Evolutionary conservation across 2,113 vertebrate species (phyloP).

Genomic region (Hydropotes inermis): DNA sequence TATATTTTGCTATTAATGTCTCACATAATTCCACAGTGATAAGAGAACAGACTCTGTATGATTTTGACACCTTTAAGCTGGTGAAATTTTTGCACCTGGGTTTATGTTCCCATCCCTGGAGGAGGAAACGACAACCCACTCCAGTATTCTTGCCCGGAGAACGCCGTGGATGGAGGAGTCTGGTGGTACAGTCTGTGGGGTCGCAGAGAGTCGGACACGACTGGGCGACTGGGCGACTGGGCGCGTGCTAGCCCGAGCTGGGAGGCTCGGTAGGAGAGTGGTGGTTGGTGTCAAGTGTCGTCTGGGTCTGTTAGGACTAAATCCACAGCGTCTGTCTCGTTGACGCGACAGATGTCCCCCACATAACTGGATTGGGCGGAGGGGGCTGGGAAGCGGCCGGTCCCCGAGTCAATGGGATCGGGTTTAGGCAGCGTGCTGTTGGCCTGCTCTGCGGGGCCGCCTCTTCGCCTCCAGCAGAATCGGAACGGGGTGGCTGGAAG

Average conservation of each 20-base stretch:
- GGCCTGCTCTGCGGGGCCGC: not conserved
- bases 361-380: conserved; percentile 56
- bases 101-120: not conserved
- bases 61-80: not conserved
- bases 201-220: fast-evolving
- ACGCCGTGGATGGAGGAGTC: not conserved
- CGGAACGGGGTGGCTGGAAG: too few relatives aligned
- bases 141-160: not conserved
- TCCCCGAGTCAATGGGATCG: not conserved
- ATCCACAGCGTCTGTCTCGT: not conserved
- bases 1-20: not conserved
- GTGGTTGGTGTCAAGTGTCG: not conserved
- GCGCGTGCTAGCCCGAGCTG: fast-evolving
- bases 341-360: conserved; percentile 61
- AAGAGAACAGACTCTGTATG: not conserved
- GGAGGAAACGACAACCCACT: not conserved
- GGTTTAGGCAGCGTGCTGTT: not conserved
- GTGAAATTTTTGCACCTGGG: not conserved
- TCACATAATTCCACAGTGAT: not conserved
- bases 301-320: not conserved
- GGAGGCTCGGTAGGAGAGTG: not conserved
- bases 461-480: fast-evolving
- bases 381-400: not conserved
- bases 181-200: not conserved
- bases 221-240: fast-evolving